Conservation (phyloP, 2,113 vertebrate species). For the Pelmatolapia mariae region DNA sequence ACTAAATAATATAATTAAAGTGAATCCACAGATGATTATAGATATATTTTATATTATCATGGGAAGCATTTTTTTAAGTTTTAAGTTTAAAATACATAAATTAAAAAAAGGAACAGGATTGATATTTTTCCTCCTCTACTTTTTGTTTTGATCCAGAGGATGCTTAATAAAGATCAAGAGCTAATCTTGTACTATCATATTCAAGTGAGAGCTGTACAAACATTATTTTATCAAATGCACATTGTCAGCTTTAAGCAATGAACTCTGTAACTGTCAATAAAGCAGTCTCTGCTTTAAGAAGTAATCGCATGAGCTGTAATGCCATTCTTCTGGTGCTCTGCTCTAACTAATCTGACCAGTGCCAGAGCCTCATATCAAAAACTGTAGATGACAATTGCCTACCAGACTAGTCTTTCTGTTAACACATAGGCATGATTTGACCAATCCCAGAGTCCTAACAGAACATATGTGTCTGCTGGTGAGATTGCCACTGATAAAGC, state of each 20-base stretch:
- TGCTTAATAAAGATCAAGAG: background rate
- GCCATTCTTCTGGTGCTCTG: background rate
- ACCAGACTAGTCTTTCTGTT: background rate
- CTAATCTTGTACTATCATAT: background rate
- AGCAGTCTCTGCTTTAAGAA: background rate
- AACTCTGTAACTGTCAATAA: background rate
- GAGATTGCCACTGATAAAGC: background rate
- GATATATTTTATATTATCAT: background rate
- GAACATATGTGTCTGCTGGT: background rate
- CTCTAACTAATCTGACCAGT: background rate
- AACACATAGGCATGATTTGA: background rate
- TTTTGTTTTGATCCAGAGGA: background rate
- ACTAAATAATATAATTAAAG: background rate
- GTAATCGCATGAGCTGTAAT: background rate
- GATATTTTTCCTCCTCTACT: background rate
- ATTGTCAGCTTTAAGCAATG: background rate
- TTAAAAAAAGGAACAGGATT: fast-evolving
- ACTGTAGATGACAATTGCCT: background rate
- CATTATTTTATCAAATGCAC: background rate
- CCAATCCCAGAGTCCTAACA: background rate
- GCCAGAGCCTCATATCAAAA: background rate
- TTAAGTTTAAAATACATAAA: background rate
- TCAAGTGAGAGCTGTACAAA: background rate
- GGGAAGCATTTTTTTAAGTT: background rate
- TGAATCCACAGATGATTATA: background rate